These are phyloP conservation scores for Cactoblastis cactorum DNA, from an alignment of 2,888 invertebrate genomes.

Conservation along the genomic window DNA sequence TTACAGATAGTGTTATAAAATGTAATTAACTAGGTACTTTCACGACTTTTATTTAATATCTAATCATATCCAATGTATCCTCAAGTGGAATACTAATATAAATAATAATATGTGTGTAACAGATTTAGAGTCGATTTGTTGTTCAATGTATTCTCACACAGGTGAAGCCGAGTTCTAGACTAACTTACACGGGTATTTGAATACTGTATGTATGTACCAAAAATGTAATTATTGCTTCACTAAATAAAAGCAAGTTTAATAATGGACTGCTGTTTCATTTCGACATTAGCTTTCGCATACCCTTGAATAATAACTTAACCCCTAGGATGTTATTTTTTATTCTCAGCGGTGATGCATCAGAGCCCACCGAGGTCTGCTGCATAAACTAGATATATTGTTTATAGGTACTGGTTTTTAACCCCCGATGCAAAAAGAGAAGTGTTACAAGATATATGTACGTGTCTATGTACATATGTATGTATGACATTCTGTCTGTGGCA, in stretches of 20 bases:
- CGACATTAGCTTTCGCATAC: too few species aligned
- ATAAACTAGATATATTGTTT: too few species aligned
- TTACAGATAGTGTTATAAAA: slow-evolving; percentile 10
- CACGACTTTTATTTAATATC: slow-evolving; percentile 4
- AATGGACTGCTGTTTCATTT: slow-evolving; percentile 23
- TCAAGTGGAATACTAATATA: slow-evolving; percentile 2
- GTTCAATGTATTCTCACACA: slow-evolving; percentile 38
- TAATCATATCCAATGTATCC: slow-evolving; percentile 7
- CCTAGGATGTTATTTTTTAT: too few species aligned
- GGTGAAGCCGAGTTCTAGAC: slow-evolving; percentile 28
- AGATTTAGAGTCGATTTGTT: slow-evolving; percentile 20
- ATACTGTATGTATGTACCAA: slow-evolving; percentile 42
- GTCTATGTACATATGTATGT: too few species aligned
- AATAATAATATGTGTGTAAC: slow-evolving; percentile 13
- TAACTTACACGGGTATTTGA: slow-evolving; percentile 30
- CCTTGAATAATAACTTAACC: too few species aligned
- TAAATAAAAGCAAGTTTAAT: slow-evolving; percentile 60
- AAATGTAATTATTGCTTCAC: slow-evolving; percentile 61
- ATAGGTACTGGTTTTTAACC: too few species aligned
- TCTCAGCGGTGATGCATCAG: too few species aligned
- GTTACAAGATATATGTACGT: too few species aligned
- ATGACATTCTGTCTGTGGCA: too few species aligned
- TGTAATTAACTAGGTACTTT: slow-evolving; percentile 1
- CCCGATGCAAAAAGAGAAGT: too few species aligned
- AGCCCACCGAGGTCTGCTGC: too few species aligned